Conservation (phyloP, 1,140 invertebrate genomes). For the Sweltsa coloradensis region DNA sequence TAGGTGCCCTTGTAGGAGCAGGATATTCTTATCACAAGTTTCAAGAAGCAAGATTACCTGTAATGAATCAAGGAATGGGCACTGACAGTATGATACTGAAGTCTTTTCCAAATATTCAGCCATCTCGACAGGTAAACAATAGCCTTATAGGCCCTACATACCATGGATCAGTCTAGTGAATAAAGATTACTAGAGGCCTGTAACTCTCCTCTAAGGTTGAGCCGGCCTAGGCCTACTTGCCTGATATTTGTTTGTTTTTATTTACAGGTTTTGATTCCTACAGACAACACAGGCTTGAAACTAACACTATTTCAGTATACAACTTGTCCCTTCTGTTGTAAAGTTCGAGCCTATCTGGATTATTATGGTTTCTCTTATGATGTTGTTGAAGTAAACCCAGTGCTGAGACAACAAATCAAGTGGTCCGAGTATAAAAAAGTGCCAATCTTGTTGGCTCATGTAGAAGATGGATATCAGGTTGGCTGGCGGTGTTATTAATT, state of each 20-base stretch:
- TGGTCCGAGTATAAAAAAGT: conserved; percentile 96
- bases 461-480: conserved; percentile 55
- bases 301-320: conserved; percentile 91
- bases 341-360: conserved; percentile 89
- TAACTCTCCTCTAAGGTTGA: neutral
- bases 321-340: conserved; percentile 98
- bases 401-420: conserved; percentile 77
- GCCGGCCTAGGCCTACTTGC: too few species aligned
- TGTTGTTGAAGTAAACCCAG: conserved; percentile 93
- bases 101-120: neutral
- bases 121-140: conserved; percentile 4
- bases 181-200: neutral
- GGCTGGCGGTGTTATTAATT: too few species aligned
- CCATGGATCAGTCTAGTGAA: neutral
- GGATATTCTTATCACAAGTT: conserved; percentile 2
- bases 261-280: conserved; percentile 44
- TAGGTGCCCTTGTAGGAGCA: conserved; percentile 5
- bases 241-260: conserved; percentile 16
- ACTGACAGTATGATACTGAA: neutral
- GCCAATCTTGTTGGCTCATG: conserved; percentile 77
- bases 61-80: neutral
- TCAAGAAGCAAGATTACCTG: neutral
- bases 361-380: conserved; percentile 91
- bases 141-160: neutral
- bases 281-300: conserved; percentile 63